Conservation (phyloP, 2,113 vertebrate genomes). For the Galeopterus variegatus region DNA sequence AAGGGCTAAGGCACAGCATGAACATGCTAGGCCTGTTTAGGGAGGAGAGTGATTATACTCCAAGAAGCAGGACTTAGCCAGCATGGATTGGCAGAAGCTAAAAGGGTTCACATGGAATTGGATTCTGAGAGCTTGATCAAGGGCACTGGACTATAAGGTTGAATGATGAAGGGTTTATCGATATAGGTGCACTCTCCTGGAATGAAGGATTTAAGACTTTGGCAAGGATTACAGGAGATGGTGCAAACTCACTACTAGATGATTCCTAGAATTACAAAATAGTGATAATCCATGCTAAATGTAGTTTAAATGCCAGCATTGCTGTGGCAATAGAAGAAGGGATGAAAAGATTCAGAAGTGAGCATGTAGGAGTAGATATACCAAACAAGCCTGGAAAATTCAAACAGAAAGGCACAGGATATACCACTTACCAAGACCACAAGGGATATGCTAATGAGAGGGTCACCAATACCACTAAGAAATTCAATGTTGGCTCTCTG, state of each 20-base stretch:
- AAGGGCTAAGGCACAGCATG: neutral
- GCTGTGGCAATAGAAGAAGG: neutral
- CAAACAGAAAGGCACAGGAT: neutral
- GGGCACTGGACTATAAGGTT: neutral
- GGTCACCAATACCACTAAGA: neutral
- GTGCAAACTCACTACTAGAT: neutral
- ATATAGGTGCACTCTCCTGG: neutral
- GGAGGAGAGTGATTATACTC: neutral
- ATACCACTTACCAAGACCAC: neutral
- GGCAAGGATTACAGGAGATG: neutral
- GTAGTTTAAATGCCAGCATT: neutral
- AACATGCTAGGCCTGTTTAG: neutral
- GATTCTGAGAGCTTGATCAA: slow-evolving; percentile 26
- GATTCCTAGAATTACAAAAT: neutral
- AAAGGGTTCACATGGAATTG: neutral
- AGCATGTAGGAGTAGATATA: neutral
- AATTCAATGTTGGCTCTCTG: neutral
- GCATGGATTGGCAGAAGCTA: neutral
- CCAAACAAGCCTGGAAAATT: slow-evolving; percentile 1
- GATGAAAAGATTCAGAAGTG: neutral
- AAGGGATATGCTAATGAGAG: neutral
- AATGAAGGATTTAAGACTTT: slow-evolving; percentile 16
- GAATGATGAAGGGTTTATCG: slow-evolving; percentile 1
- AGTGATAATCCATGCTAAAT: neutral
- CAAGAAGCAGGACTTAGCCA: neutral